These are phyloP conservation scores for Crocuta crocuta DNA, from an alignment of 2,113 vertebrate species.

Conservation along the genomic window DNA sequence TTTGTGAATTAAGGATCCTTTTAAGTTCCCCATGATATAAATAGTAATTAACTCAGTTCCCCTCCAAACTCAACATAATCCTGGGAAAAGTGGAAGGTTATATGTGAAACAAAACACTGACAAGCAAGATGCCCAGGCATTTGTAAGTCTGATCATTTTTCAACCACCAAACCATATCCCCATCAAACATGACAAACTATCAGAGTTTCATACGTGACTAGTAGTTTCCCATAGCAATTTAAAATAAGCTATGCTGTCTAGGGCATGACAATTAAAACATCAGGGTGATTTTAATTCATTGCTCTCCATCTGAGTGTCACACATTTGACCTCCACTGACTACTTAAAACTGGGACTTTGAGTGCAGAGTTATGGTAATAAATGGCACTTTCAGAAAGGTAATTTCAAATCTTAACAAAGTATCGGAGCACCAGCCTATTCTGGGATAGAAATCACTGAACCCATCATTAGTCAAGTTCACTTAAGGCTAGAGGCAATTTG, in stretches of 20 bases:
- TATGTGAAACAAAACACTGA: not conserved
- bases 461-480: slow-evolving; percentile 66
- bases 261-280: slow-evolving; percentile 21
- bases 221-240: not conserved
- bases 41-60: not conserved
- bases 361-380: slow-evolving; percentile 37
- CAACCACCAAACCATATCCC: not conserved
- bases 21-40: not conserved
- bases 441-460: slow-evolving; percentile 35
- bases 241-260: slow-evolving; percentile 12
- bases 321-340: slow-evolving; percentile 27
- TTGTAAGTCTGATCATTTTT: not conserved
- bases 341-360: slow-evolving; percentile 37
- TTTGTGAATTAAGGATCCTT: not conserved
- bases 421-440: slow-evolving; percentile 46
- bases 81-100: not conserved
- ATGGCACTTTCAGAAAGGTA: slow-evolving; percentile 41
- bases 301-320: not conserved
- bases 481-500: slow-evolving; percentile 25
- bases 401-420: slow-evolving; percentile 72
- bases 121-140: not conserved
- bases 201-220: not conserved
- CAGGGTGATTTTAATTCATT: not conserved
- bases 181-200: not conserved
- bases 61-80: not conserved